Evolutionary conservation across 2,113 vertebrate genomes (phyloP), one percentile per base, ranked within the genome.

Genomic region (Corythoichthys intestinalis): DNA sequence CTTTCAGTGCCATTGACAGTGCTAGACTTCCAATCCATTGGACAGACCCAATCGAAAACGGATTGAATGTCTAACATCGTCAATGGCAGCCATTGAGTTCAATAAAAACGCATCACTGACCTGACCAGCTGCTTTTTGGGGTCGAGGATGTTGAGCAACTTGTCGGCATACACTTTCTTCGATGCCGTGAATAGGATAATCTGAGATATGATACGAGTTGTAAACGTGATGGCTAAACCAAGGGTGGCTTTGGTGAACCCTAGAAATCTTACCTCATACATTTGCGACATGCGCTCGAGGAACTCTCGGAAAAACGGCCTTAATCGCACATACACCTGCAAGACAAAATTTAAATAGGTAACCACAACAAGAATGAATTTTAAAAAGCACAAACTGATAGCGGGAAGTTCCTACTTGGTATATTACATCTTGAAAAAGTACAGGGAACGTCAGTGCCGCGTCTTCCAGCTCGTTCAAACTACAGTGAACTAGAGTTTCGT

Each of bases 151-250:
- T 99, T 99, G 88, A 99, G 90, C 86, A 99, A 87, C 90, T 99
- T 99, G 93, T 99, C 96, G 69, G 97, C 97, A 80, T 99, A 99
- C 70, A 98, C 97, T 88, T 99, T 99, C 93, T 98, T 99, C 89
- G 97, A 99, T 90, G 97, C 97, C 84, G 97, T 99, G 90, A 99
- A 99, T 89, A 99, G 96, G 86, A 99, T 99, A 85, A 99, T 99
- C 97, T 99, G 69, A 73, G 74, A 78, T 64, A 58, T 65, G 4
- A 67, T 69, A 9, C 4, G 65, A n/a, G 6, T 28, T 39, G 53
- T 66, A 71, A 47, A 6, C 52, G 12, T 61, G 10, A 64, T 1
- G 20, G 20, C 20, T 65, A 2, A 61, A 46, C 13, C 4, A 15
- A 41, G 14, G 49, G 20, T 2, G 38, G 28, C 39, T 53, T 6